A percentile compares a stretch with the other conserved stretches of the same genome.
Conservation (phyloP, 23 tunicate species). For the Halocynthia roretzi region DNA sequence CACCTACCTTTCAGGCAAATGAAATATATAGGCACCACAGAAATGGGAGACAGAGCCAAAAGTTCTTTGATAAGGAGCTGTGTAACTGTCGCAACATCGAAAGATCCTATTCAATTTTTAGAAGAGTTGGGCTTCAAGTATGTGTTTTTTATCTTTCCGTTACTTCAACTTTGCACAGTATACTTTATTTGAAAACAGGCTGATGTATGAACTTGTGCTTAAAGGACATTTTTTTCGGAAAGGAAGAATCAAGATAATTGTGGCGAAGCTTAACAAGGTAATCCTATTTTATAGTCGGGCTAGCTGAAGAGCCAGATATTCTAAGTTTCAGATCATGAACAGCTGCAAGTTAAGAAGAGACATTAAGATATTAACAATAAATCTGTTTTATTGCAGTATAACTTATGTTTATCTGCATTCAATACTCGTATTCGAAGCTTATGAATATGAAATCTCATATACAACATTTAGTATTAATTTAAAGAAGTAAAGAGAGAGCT, state of each 20-base stretch:
- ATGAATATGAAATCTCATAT: too few relatives aligned
- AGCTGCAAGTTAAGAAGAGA: too few relatives aligned
- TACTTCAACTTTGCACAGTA: neutral
- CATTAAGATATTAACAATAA: too few relatives aligned
- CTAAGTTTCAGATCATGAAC: too few relatives aligned
- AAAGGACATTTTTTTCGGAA: slow-evolving; percentile 80
- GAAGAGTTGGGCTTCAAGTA: slow-evolving; percentile 81
- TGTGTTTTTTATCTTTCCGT: neutral
- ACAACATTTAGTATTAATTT: too few relatives aligned
- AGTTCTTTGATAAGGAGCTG: slow-evolving; percentile 61
- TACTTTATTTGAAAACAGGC: neutral
- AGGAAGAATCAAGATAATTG: slow-evolving; percentile 74
- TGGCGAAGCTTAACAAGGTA: slow-evolving; percentile 42
- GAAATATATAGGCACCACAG: slow-evolving; percentile 73
- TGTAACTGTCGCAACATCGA: slow-evolving; percentile 69
- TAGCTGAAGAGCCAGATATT: too few relatives aligned
- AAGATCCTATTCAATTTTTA: slow-evolving; percentile 66
- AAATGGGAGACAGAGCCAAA: slow-evolving; percentile 50
- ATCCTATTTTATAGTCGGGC: too few relatives aligned
- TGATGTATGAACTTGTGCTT: slow-evolving; percentile 44
- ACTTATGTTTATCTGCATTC: too few relatives aligned
- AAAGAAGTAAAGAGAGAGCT: too few relatives aligned
- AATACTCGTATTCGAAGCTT: too few relatives aligned
- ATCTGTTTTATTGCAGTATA: too few relatives aligned
- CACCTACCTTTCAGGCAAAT: slow-evolving; percentile 35